Base-by-base conservation (phyloP, 1,140 invertebrate species). In the Bombus huntii region DNA sequence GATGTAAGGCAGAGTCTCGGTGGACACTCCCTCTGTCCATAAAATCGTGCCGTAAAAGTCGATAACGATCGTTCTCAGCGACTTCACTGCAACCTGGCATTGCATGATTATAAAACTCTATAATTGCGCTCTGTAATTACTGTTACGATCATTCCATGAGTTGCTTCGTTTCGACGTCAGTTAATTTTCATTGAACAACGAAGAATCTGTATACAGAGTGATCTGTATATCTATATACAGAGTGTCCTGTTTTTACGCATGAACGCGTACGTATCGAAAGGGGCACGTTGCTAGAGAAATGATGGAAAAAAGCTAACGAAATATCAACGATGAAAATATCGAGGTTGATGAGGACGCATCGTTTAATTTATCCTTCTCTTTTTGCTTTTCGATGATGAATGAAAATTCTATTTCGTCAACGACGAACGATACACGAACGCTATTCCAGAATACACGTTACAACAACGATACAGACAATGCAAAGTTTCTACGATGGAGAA, bases 1-100 rank as follows among this genome's bases (percentile, higher is more conserved):
- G 39, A 44, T 42, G 39, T 6, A 72, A 39, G 5, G 13, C 37
- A 28, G 9, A 62, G 42, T 28, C 28, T 31, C 77, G 39, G 22
- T 10, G 44, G 59, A 53, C 65, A 31, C 13, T 22, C 34, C 44
- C n/a, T 25, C n/a, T 28, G 65, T 22, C 28, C 13, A 28, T 53
- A 53, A 80, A 80, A 53, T 80, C 62, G 28, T 22, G 9, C 31
- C 31, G 37, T 44, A 25, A 44, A 73, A 70, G 65, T 53, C 65
- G 66, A 68, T 80, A 80, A 80, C 62, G 34, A 70, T 47, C 78
- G 42, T 53, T 68, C 31, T 18, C 34, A 70, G 70, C 34, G 66
- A 44, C 44, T 80, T 44, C 12, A 2, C 12, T 39, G 22, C 39
- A 34, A 68, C 31, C 31, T 68, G 80, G 44, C 37, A 44, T 73